Evolutionary conservation across 2,113 vertebrate genomes (phyloP).

Genomic region (Ceyx cyanopectus): DNA sequence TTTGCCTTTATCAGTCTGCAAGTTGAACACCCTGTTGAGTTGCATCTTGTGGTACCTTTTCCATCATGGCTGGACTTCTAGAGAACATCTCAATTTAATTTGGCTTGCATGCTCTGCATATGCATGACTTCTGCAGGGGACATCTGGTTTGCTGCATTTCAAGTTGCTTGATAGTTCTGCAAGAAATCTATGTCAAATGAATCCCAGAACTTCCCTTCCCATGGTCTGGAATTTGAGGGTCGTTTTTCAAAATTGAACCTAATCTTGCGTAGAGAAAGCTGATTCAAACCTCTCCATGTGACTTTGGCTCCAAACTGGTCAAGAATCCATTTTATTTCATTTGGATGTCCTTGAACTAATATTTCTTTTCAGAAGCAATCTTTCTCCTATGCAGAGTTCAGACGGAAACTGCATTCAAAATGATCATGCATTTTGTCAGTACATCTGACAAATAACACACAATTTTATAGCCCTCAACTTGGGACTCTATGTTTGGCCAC

Average conservation of each 20-base stretch:
- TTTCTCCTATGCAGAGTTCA: neutral
- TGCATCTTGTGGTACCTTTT: constrained; percentile 24
- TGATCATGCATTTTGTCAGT: neutral
- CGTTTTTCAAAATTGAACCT: neutral
- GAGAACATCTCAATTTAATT: constrained; percentile 15
- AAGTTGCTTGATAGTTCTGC: neutral
- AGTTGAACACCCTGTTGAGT: neutral
- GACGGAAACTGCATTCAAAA: neutral
- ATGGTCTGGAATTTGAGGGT: neutral
- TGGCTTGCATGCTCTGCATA: neutral
- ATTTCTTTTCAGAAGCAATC: neutral
- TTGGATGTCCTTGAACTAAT: neutral
- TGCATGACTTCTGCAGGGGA: neutral
- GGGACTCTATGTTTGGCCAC: neutral
- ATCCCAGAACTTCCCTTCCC: constrained; percentile 21
- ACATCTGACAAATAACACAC: neutral
- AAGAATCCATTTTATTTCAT: neutral
- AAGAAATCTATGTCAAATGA: constrained; percentile 21
- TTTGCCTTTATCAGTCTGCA: neutral
- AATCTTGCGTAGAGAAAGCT: neutral
- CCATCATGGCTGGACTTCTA: neutral
- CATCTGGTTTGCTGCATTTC: constrained; percentile 39
- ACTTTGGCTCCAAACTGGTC: neutral
- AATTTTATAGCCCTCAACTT: neutral
- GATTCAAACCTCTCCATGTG: neutral